A percentile compares a stretch with the other conserved stretches of the same genome.
Conservation (phyloP, 2,888 invertebrate species). For the Podotricha telesiphe region DNA sequence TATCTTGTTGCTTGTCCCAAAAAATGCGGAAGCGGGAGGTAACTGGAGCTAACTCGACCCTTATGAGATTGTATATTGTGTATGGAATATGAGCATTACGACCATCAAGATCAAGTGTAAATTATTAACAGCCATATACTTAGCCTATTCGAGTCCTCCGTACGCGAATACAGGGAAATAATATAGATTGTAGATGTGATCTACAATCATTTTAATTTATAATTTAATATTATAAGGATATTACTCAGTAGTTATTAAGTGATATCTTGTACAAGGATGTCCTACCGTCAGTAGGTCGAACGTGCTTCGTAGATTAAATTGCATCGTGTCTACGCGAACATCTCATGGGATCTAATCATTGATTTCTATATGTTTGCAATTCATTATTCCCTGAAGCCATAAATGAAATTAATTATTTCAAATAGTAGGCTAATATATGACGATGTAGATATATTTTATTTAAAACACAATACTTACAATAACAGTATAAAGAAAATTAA, state of each 20-base stretch:
- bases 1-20: no score
- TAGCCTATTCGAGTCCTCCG: background rate
- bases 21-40: no score
- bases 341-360: conserved; percentile 31
- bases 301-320: conserved; percentile 29
- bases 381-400: conserved; percentile 21
- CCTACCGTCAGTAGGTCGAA: conserved; percentile 28
- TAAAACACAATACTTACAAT: no score
- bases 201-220: background rate
- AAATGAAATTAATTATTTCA: conserved; percentile 21
- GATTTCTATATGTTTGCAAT: conserved; percentile 28
- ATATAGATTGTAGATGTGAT: background rate
- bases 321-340: conserved; percentile 8
- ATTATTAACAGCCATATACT: no score
- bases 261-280: conserved; percentile 19
- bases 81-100: no score
- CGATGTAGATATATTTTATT: no score
- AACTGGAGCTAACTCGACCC: no score
- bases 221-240: conserved; percentile 1
- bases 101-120: no score
- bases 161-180: background rate
- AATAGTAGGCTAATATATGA: conserved; percentile 8
- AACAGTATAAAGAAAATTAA: no score
- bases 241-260: conserved; percentile 1
- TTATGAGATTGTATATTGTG: no score